Conservation (phyloP, 2,113 vertebrate genomes). For the Tiliqua scincoides region DNA sequence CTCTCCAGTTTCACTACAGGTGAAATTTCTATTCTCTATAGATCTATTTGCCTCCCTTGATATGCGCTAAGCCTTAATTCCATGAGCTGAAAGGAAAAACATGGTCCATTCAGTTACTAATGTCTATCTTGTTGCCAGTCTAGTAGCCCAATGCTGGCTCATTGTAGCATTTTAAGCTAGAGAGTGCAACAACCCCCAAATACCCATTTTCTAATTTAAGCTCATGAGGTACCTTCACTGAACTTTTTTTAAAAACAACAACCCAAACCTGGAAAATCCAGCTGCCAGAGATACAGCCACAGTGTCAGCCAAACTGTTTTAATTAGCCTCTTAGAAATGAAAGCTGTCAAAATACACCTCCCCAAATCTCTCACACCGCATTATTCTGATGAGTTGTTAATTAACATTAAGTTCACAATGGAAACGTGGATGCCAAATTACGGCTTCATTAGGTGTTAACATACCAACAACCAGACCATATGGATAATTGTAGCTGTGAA, state of each 20-base stretch:
- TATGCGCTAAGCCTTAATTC: not conserved
- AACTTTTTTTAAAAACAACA: not conserved
- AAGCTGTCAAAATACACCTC: conserved; percentile 22
- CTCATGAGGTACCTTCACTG: not conserved
- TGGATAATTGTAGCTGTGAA: not conserved
- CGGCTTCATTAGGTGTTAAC: not conserved
- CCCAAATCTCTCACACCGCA: not conserved
- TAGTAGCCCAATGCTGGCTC: not conserved
- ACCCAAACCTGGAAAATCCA: not conserved
- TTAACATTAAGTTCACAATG: conserved; percentile 14
- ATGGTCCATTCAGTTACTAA: not conserved
- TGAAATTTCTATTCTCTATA: too few relatives aligned
- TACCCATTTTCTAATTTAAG: not conserved
- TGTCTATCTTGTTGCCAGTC: not conserved
- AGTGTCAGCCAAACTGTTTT: not conserved
- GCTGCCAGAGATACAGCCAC: not conserved
- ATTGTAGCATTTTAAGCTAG: not conserved
- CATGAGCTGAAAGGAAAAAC: not conserved
- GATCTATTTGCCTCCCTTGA: too few relatives aligned
- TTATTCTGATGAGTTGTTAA: conserved; percentile 26
- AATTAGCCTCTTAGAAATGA: conserved; percentile 17
- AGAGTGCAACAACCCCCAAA: not conserved
- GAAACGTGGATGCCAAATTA: conserved; percentile 9
- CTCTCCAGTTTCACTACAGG: too few relatives aligned
- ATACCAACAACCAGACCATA: not conserved